Conservation (phyloP, 2,888 invertebrate species). For the Drosophila anomalata region DNA sequence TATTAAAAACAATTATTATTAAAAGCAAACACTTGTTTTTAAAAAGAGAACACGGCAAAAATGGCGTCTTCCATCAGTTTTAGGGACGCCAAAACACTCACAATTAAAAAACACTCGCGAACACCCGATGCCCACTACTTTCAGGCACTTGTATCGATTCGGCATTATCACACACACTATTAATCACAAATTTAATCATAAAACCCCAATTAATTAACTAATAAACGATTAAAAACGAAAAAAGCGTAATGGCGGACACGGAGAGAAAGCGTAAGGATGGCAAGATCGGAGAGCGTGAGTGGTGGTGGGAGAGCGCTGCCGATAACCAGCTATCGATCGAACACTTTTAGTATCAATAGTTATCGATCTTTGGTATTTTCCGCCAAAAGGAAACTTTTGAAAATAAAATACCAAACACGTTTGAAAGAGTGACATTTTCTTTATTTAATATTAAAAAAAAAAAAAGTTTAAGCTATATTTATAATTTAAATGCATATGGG, state of each 20-base stretch:
- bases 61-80: background rate
- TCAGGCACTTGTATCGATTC: background rate
- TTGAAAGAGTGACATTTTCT: background rate
- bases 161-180: background rate
- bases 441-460: slow-evolving; percentile 23
- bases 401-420: background rate
- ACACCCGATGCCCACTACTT: background rate
- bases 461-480: slow-evolving; percentile 4
- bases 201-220: background rate
- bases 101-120: background rate
- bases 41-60: background rate
- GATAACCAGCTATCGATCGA: background rate
- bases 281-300: background rate
- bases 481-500: background rate
- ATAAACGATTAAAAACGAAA: background rate
- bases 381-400: background rate
- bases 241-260: background rate
- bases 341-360: background rate
- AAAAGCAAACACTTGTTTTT: background rate
- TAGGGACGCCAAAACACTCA: background rate
- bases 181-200: background rate
- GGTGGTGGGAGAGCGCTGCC: background rate
- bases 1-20: background rate
- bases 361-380: background rate
- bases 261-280: background rate